Evolutionary conservation across 2,888 invertebrate genomes (phyloP), one percentile per base, ranked within the genome.

Genomic region (Thelaira solivaga): DNA sequence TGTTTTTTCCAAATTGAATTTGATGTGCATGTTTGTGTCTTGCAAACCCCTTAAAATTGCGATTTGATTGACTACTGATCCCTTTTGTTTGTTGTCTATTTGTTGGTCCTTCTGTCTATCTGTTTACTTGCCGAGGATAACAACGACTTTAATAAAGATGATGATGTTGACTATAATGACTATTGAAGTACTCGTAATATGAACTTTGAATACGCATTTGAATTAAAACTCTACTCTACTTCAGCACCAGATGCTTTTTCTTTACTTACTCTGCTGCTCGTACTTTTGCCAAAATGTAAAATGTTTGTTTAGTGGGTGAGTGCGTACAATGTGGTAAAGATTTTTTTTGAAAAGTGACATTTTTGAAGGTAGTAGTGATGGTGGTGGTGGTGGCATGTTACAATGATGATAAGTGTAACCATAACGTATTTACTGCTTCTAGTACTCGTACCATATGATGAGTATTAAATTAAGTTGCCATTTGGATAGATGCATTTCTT

Each of bases 41-140:
- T 36, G 51, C 85, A 85, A 86, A 84, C 84, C 72, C 86, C 83
- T 84, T 74, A 78, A 85, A 87, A 86, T 86, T 85, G 86, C 83
- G 83, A 80, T 86, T 86, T 86, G 87, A 86, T 86, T 86, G 87
- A 87, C 84, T 86, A 84, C 84, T 85, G 80, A 79, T 81, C 76
- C 77, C 74, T 49, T 76, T 76, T 81, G 74, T 76, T 81, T 73
- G n/a, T 71, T 67, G 22, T 41, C 11, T 57, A 16, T 49, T 20
- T 55, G n/a, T 26, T n/a, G 7, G 43, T 72, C 47, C 31, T n/a
- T 65, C 53, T 69, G 62, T 49, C 31, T 77, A 39, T 67, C 51
- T 59, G 39, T 47, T 55, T 67, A 18, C 41, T 45, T 64, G 43
- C 55, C 53, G 24, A 72, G 69, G 36, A 71, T 76, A 76, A 80